Conservation (phyloP, 1,140 invertebrate species). For the Colletes latitarsis region DNA sequence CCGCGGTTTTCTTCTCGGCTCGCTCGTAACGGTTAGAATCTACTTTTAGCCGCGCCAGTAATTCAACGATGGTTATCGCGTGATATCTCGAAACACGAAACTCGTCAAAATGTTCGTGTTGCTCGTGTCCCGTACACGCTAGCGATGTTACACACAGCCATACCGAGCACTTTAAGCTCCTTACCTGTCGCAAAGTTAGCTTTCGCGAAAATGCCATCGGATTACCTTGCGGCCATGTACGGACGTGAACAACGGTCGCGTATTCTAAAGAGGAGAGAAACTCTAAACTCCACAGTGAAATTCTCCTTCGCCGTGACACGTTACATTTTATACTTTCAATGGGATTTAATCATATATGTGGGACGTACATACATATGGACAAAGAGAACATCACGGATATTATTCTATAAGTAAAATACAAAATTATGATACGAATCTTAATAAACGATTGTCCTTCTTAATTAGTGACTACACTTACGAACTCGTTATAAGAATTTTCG, state of each 20-base stretch:
- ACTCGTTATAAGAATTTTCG: no score
- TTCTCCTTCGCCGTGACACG: not conserved
- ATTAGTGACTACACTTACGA: no score
- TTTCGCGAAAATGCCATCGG: conserved; percentile 46
- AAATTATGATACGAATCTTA: no score
- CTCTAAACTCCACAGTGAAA: conserved; percentile 20
- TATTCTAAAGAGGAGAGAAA: conserved; percentile 20
- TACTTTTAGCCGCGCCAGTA: conserved; percentile 2
- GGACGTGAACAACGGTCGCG: conserved; percentile 40
- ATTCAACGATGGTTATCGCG: conserved; percentile 40
- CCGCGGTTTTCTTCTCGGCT: not conserved
- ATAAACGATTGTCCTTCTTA: no score
- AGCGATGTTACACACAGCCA: conserved; percentile 9
- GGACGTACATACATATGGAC: not conserved
- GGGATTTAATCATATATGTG: conserved; percentile 21
- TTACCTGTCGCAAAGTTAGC: conserved; percentile 50
- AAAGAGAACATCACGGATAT: no score
- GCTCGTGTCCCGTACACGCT: not conserved
- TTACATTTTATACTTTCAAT: conserved; percentile 27
- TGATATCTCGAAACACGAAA: conserved; percentile 34
- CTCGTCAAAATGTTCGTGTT: conserved; percentile 39
- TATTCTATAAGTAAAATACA: no score
- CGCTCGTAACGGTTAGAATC: not conserved
- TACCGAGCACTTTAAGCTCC: conserved; percentile 26
- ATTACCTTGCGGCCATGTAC: conserved; percentile 52